phyloP scores from a whole-genome alignment of 2,888 invertebrate species.

The Dendrolimus pini region DNA sequence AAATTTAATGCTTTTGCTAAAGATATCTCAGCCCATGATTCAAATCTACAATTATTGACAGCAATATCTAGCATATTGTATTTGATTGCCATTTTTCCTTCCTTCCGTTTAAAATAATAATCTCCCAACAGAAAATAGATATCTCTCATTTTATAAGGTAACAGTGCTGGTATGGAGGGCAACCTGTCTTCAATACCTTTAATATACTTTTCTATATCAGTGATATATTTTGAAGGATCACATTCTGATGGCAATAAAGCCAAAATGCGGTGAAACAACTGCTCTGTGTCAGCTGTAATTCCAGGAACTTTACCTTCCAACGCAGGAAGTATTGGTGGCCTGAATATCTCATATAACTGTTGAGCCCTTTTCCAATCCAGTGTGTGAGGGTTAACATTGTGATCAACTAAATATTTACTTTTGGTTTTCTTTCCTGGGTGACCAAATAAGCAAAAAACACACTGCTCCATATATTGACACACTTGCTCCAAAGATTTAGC shows the following conservation, averaged over 20 bases:
- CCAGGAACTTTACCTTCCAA: conserved; percentile 85
- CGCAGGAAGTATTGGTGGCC: conserved; percentile 86
- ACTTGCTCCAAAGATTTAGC: conserved; percentile 81
- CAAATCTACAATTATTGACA: conserved; percentile 86
- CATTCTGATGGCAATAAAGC: conserved; percentile 81
- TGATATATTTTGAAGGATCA: conserved; percentile 79
- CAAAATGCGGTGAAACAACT: conserved; percentile 82
- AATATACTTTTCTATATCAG: conserved; percentile 81
- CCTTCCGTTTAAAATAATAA: conserved; percentile 93
- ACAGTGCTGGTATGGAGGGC: conserved; percentile 67
- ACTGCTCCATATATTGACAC: conserved; percentile 88
- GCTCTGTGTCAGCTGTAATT: conserved; percentile 89
- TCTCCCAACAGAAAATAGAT: conserved; percentile 95
- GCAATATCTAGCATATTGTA: conserved; percentile 91
- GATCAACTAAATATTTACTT: conserved; percentile 81
- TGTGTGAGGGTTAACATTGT: conserved; percentile 82
- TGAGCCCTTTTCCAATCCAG: conserved; percentile 85
- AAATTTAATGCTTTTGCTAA: conserved; percentile 86
- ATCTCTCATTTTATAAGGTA: conserved; percentile 80
- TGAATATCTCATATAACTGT: conserved; percentile 87
- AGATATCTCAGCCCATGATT: conserved; percentile 96
- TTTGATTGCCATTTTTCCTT: conserved; percentile 83
- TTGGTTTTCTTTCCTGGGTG: conserved; percentile 84
- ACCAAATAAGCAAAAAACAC: conserved; percentile 88
- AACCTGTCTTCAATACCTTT: conserved; percentile 76